Conservation (phyloP, 2,888 invertebrate genomes). For the Digitonthophagus gazella region DNA sequence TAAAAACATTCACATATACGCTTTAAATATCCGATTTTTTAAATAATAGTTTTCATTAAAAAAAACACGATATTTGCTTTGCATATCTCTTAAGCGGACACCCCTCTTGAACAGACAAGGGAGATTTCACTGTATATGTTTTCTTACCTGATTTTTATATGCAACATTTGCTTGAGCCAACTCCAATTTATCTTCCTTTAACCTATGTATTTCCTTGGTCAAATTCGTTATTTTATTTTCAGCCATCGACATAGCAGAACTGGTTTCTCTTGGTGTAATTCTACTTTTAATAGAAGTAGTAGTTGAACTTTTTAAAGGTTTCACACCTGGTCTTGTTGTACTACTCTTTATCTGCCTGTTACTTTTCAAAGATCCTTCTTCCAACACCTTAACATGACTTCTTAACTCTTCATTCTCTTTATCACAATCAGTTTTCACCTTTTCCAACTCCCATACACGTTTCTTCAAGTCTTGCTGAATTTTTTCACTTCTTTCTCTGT, state of each 20-base stretch:
- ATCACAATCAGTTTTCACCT: conserved; percentile 60
- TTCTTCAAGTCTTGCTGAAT: conserved; percentile 56
- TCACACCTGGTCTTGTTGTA: conserved; percentile 25
- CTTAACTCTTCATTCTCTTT: conserved; percentile 54
- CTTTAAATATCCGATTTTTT: too few relatives aligned
- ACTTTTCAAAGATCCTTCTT: conserved; percentile 42
- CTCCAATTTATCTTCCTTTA: conserved; percentile 48
- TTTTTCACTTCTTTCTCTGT: conserved; percentile 64
- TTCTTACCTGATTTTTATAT: conserved; percentile 26
- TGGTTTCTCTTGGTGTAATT: conserved; percentile 35
- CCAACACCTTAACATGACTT: conserved; percentile 60
- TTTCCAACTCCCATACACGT: conserved; percentile 55
- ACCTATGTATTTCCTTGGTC: conserved; percentile 49
- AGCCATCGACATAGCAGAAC: conserved; percentile 47
- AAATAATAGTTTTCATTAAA: too few relatives aligned
- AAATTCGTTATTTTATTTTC: conserved; percentile 49
- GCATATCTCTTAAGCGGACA: neutral
- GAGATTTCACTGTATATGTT: neutral
- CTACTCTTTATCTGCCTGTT: conserved; percentile 21
- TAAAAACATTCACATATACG: too few relatives aligned
- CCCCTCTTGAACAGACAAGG: too few relatives aligned
- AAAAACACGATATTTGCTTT: neutral
- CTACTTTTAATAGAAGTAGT: conserved; percentile 52
- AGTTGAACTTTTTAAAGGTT: conserved; percentile 28
- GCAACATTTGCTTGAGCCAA: conserved; percentile 43